Conservation (phyloP, 2,797 vertebrate genomes). For the Tenualosa thibaudeaui region DNA sequence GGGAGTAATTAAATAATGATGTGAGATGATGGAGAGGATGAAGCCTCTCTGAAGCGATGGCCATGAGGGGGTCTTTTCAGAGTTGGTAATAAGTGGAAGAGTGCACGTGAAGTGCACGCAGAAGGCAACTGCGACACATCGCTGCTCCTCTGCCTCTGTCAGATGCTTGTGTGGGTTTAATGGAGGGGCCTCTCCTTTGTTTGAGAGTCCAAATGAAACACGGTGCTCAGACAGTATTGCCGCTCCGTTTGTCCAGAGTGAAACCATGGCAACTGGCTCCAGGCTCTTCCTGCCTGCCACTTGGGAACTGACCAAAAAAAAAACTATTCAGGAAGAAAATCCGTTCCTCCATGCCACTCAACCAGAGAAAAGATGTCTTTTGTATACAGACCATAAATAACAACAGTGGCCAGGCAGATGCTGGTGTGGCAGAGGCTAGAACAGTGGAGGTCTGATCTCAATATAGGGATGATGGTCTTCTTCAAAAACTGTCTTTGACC, state of each 20-base stretch:
- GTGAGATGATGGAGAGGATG: background rate
- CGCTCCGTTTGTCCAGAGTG: background rate
- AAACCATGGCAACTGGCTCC: conserved; percentile 16
- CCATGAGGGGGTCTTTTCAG: background rate
- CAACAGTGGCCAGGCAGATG: background rate
- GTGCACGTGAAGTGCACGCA: too few relatives aligned
- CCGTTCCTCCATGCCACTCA: background rate
- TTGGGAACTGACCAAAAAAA: background rate
- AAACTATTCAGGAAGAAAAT: background rate
- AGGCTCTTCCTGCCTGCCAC: background rate
- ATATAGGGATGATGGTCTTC: too few relatives aligned
- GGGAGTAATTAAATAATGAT: background rate
- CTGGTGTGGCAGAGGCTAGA: too few relatives aligned
- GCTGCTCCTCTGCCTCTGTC: background rate
- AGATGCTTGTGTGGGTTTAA: background rate
- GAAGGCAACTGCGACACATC: background rate
- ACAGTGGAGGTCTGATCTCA: background rate
- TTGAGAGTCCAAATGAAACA: background rate
- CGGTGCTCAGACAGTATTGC: background rate
- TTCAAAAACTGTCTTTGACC: background rate
- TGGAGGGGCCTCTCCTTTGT: background rate
- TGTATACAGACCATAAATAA: background rate
- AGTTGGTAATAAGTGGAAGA: background rate
- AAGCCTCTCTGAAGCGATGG: background rate
- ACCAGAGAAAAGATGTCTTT: background rate